Conservation (phyloP, 2,113 vertebrate species). For the Columbina picui region DNA sequence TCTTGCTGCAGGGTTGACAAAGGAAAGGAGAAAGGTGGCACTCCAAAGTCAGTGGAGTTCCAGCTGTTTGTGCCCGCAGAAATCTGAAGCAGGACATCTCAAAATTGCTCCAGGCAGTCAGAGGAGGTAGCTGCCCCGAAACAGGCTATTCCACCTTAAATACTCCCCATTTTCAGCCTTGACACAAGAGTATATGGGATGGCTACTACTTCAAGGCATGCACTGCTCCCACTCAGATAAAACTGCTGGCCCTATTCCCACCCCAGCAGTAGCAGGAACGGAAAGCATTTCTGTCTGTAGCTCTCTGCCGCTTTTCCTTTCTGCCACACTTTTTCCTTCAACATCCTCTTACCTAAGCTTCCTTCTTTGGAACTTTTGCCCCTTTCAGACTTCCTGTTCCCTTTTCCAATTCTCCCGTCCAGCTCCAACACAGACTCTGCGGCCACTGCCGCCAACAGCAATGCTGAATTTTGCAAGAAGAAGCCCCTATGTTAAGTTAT, state of each 20-base stretch:
- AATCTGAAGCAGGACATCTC: neutral
- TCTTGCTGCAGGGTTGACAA: neutral
- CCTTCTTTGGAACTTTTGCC: neutral
- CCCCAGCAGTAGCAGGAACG: neutral
- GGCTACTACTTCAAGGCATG: fast-evolving
- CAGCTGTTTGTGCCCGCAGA: fast-evolving
- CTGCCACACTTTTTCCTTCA: neutral
- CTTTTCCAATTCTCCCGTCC: neutral
- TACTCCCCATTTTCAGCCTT: neutral
- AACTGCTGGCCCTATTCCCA: neutral
- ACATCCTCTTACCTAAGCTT: neutral
- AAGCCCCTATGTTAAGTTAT: neutral
- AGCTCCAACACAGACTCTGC: no score
- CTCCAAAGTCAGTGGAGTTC: fast-evolving
- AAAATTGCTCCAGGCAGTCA: neutral
- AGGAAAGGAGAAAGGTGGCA: neutral
- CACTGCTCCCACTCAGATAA: neutral
- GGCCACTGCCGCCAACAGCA: neutral
- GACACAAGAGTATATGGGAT: fast-evolving
- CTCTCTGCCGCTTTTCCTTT: neutral
- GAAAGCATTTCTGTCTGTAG: neutral
- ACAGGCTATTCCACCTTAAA: no score
- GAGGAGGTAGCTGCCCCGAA: neutral
- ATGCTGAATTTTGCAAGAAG: neutral
- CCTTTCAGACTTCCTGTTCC: neutral